Evolutionary conservation across 2,888 invertebrate species (phyloP).

Genomic region (Cosmorhoe ocellata): DNA sequence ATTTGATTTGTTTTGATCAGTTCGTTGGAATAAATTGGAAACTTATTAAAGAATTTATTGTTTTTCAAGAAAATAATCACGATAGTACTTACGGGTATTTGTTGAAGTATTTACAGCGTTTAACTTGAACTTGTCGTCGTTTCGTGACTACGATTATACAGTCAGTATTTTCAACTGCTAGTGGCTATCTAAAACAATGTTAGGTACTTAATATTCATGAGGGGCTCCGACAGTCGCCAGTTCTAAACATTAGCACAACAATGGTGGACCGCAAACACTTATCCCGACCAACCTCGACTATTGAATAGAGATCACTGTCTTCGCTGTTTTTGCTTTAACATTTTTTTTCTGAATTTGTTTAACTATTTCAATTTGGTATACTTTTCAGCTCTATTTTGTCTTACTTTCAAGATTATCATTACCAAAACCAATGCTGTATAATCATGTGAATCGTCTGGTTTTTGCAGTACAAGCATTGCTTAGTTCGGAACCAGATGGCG

Average conservation of each 20-base stretch:
- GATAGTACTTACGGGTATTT: neutral
- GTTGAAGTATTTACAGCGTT: constrained; percentile 35
- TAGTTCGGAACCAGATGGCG: too few relatives aligned
- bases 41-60: too few relatives aligned
- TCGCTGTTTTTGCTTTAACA: constrained; percentile 52
- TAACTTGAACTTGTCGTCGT: constrained; percentile 32
- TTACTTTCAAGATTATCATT: too few relatives aligned
- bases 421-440: too few relatives aligned
- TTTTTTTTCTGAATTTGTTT: constrained; percentile 27
- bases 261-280: constrained; percentile 57
- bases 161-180: constrained; percentile 54
- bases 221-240: constrained; percentile 55
- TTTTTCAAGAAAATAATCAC: too few relatives aligned
- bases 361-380: too few relatives aligned
- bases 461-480: too few relatives aligned
- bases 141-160: constrained; percentile 50
- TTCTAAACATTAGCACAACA: constrained; percentile 71
- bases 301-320: constrained; percentile 61
- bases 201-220: constrained; percentile 78
- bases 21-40: too few relatives aligned
- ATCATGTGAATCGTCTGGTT: too few relatives aligned
- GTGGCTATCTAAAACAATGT: constrained; percentile 63
- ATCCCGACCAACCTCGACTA: constrained; percentile 59
- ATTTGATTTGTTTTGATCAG: too few relatives aligned
- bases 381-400: too few relatives aligned